Conservation (phyloP, 2,797 vertebrate species). For the Semotilus atromaculatus region DNA sequence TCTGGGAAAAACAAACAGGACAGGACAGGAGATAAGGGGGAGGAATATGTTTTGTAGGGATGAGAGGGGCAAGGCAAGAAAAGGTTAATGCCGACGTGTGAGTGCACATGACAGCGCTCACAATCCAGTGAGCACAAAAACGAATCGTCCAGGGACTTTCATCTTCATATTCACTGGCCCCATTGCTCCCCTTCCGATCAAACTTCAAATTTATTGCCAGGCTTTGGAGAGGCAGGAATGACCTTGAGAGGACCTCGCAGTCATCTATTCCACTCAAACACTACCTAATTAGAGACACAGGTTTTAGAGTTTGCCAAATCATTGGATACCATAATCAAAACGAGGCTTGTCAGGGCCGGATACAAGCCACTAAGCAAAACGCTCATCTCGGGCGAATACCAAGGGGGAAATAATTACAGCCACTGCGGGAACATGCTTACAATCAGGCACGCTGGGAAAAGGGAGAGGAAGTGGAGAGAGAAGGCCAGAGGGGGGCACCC, state of each 20-base stretch:
- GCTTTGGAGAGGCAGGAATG: constrained; percentile 64
- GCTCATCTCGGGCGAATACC: constrained; percentile 55
- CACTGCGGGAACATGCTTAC: constrained; percentile 42
- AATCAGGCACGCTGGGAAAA: constrained; percentile 47
- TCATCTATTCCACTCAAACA: constrained; percentile 70
- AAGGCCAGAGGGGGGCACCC: constrained; percentile 47
- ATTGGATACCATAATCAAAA: constrained; percentile 75
- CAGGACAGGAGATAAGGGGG: constrained; percentile 28
- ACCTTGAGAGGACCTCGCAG: constrained; percentile 73
- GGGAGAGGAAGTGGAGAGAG: constrained; percentile 29
- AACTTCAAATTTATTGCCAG: constrained; percentile 65
- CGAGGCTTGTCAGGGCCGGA: constrained; percentile 70
- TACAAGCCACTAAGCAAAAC: constrained; percentile 72
- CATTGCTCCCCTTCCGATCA: constrained; percentile 54
- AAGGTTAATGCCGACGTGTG: constrained; percentile 73
- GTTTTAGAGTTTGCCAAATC: constrained; percentile 74
- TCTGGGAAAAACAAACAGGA: constrained; percentile 37
- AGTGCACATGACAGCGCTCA: constrained; percentile 65
- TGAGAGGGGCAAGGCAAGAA: constrained; percentile 53
- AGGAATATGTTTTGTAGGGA: constrained; percentile 35
- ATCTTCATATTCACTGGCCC: constrained; percentile 65
- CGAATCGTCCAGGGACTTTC: constrained; percentile 65
- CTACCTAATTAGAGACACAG: constrained; percentile 77
- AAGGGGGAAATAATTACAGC: constrained; percentile 61
- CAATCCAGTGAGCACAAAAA: constrained; percentile 57